phyloP scores from a whole-genome alignment of 2,113 vertebrate genomes.

The Callospermophilus lateralis region DNA sequence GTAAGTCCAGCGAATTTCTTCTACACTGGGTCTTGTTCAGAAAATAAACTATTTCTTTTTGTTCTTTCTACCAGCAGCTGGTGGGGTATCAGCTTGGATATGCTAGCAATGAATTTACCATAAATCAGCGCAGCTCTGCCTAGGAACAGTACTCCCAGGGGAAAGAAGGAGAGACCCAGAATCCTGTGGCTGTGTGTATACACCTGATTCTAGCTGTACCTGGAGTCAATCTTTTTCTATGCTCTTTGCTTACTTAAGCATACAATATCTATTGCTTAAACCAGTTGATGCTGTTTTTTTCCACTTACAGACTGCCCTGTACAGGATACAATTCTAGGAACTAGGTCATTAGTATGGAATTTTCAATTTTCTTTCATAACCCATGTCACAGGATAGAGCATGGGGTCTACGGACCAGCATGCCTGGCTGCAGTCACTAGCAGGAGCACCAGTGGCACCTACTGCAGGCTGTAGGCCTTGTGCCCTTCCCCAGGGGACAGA shows the following conservation, averaged over 20 bases:
- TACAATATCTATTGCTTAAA: not conserved
- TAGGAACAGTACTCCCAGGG: not conserved
- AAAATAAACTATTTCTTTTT: not conserved
- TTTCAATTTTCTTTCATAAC: not conserved
- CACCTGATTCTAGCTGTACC: not conserved
- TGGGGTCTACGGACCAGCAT: not conserved
- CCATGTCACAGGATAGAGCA: not conserved
- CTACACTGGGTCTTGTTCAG: not conserved
- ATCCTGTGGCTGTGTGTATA: not conserved
- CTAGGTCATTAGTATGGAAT: not conserved
- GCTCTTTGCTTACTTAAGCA: not conserved
- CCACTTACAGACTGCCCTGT: not conserved
- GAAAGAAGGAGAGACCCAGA: not conserved
- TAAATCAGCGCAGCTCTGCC: too few relatives aligned
- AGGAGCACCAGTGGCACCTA: not conserved
- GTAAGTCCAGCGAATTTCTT: not conserved
- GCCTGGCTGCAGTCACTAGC: not conserved
- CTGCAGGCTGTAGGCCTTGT: too few relatives aligned
- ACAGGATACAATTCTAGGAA: not conserved
- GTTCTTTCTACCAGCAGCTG: not conserved
- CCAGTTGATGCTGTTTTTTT: not conserved
- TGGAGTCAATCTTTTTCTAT: not conserved
- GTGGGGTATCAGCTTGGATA: too few relatives aligned
- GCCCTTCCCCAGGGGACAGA: too few relatives aligned
- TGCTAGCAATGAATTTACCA: not conserved